phyloP scores from a whole-genome alignment of 2,113 vertebrate genomes.

The Megaceryle torquata region DNA sequence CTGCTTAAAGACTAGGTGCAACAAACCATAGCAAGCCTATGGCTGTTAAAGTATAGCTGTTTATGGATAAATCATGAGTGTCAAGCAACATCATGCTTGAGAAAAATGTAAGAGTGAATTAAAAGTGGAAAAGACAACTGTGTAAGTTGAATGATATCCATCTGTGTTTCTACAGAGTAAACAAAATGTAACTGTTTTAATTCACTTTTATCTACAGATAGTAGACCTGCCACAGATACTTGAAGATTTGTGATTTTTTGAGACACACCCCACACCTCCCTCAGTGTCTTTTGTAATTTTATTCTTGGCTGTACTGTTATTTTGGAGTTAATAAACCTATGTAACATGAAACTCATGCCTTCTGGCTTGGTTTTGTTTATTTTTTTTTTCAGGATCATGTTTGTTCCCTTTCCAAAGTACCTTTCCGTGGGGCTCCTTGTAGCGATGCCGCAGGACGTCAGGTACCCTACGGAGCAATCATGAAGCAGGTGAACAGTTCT shows the following conservation, averaged over 20 bases:
- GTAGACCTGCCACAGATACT: not conserved
- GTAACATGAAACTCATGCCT: not conserved
- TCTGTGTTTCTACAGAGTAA: not conserved
- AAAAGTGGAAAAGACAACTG: not conserved
- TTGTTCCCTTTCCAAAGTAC: constrained; percentile 82
- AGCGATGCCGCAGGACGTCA: constrained; percentile 89
- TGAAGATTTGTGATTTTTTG: not conserved
- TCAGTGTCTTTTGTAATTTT: not conserved
- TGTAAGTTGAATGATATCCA: not conserved
- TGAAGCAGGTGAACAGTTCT: constrained; percentile 84
- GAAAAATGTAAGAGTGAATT: not conserved
- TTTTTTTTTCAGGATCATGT: constrained; percentile 72
- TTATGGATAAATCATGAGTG: not conserved
- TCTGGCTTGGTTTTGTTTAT: not conserved
- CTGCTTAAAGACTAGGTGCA: not conserved
- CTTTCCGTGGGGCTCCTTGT: constrained; percentile 91
- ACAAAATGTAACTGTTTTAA: not conserved
- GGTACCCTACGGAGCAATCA: constrained; percentile 83
- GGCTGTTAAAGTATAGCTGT: not conserved
- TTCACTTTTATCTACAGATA: not conserved
- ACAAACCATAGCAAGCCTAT: not conserved
- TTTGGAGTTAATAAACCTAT: not conserved
- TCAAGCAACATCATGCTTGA: not conserved
- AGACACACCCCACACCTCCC: too few species aligned
- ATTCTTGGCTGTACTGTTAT: not conserved